Evolutionary conservation across 2,113 vertebrate genomes (phyloP).

Genomic region (Chelonoidis abingdonii): DNA sequence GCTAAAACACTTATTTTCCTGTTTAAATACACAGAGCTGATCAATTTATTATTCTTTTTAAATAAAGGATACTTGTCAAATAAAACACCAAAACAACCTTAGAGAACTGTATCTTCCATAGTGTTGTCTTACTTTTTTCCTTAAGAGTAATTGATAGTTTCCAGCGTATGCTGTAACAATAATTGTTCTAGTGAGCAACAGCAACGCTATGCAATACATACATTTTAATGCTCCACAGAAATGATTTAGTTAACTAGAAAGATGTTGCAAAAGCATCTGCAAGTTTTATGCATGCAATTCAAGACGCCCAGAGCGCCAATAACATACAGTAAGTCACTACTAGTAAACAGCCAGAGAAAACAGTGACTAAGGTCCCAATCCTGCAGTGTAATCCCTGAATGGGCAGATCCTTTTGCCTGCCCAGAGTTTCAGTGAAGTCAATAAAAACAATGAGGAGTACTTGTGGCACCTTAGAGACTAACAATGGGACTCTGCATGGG

Average conservation of each 20-base stretch:
- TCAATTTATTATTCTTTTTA: neutral
- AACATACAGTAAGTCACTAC: neutral
- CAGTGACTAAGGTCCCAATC: neutral
- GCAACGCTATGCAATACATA: neutral
- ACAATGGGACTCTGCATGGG: neutral
- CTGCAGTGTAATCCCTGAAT: neutral
- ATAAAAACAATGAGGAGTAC: too few species aligned
- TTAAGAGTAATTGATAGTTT: neutral
- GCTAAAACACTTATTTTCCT: neutral
- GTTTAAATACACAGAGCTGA: neutral
- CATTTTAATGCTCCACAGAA: conserved; percentile 11
- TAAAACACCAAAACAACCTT: neutral
- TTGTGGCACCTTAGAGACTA: too few species aligned
- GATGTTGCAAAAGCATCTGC: neutral
- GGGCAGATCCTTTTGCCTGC: neutral
- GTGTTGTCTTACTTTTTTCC: neutral
- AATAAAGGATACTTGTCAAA: neutral
- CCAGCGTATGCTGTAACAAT: neutral
- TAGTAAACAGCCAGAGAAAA: neutral
- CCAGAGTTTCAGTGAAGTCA: neutral
- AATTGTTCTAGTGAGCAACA: neutral
- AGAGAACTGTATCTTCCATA: neutral
- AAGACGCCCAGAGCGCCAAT: neutral
- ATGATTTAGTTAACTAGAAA: neutral
- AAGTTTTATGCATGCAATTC: neutral